These are phyloP conservation scores for Ophioninae sp. DNA, from an alignment of 2,888 invertebrate species.

Conservation along the genomic window DNA sequence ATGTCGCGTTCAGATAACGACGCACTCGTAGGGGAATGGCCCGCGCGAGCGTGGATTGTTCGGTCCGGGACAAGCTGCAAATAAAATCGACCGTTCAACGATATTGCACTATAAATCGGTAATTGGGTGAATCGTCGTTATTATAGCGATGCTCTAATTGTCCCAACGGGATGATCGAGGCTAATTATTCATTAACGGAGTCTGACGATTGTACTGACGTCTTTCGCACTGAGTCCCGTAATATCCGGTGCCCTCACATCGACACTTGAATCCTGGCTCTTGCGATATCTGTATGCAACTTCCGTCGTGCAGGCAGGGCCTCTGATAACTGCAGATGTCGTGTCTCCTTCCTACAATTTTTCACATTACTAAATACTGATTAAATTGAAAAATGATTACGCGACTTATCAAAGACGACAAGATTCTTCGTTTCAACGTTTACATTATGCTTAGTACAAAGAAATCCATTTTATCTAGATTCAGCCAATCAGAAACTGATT, in stretches of 20 bases:
- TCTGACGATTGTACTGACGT: conserved; percentile 81
- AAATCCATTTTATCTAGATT: too few species aligned
- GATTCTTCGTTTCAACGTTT: too few species aligned
- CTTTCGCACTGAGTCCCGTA: conserved; percentile 88
- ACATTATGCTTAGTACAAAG: too few species aligned
- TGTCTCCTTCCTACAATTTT: conserved; percentile 80
- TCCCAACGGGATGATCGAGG: conserved; percentile 5
- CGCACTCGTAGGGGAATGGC: conserved; percentile 87
- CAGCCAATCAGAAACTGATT: too few species aligned
- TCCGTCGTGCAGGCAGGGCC: conserved; percentile 86
- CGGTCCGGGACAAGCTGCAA: conserved; percentile 85
- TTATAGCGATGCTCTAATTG: neutral
- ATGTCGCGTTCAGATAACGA: conserved; percentile 83
- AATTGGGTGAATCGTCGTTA: neutral
- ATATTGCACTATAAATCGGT: neutral
- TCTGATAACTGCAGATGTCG: conserved; percentile 85
- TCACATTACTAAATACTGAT: neutral
- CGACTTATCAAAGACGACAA: neutral
- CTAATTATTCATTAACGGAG: conserved; percentile 15
- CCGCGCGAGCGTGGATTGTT: conserved; percentile 79
- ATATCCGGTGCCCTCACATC: conserved; percentile 89
- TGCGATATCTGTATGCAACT: conserved; percentile 87
- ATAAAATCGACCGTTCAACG: conserved; percentile 64
- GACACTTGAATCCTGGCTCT: conserved; percentile 86
- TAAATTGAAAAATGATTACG: neutral